Evolutionary conservation across 2,888 invertebrate genomes (phyloP), one percentile per base, ranked within the genome.

Genomic region (Rotaria socialis): DNA sequence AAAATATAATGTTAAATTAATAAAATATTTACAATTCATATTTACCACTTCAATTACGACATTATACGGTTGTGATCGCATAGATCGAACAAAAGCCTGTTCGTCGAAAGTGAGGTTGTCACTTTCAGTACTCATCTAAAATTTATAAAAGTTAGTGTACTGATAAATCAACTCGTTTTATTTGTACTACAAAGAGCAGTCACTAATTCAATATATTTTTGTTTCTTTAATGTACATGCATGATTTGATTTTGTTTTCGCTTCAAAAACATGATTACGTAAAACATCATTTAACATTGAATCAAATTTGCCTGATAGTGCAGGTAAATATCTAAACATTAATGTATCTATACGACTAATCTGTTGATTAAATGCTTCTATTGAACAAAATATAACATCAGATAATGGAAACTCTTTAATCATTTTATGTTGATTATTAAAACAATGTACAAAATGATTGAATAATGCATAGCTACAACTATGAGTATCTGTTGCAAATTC

Each of bases 161-260:
- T 22, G 87, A 84, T 24, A 87, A 85, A 80, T 87, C 87, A n/a
- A 84, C 50, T 75, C 75, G 35, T 75, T 43, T 75, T 75, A 43
- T 75, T 75, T 75, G 41, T 22, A 41, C 75, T 75, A 35, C 14
- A 5, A 67, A 24, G 24, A 56, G 24, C 22, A 56, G 24, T n/a
- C 11, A 16, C 16, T 52, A 52, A 52, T 52, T 50, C 8, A 52
- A 52, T 52, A 3, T 19, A 52, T 19, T 52, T 52, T 52, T 16
- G 14, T 52, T 52, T 52, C 10, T 52, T 19, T 52, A 60, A 60
- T 27, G 3, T n/a, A 60, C 60, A n/a, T 27, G 27, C 0, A 27
- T 27, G 60, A 60, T n/a, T 1, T 27, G 10, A 11, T 14, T 60
- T 27, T 27, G n/a, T 10, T 2, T 43, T 74, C 41, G 74, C n/a